Evolutionary conservation across 2,797 vertebrate genomes (phyloP).

Genomic region (Chaenodraco wilsoni): DNA sequence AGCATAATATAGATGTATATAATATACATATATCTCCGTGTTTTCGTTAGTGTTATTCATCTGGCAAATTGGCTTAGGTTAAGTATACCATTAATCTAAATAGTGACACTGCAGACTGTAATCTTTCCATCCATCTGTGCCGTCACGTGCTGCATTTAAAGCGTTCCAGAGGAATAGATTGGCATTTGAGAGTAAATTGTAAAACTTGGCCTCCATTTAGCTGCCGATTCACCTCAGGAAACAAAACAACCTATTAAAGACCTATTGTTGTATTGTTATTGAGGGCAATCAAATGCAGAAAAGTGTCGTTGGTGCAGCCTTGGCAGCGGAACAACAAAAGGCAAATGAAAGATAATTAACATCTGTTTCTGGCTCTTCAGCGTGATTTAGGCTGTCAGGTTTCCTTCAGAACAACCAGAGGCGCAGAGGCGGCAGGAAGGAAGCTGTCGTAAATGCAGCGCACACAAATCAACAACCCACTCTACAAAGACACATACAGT

Average conservation of each 20-base stretch:
- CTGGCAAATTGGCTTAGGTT: no score
- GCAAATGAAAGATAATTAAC: slow-evolving; percentile 83
- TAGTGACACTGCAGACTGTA: background rate
- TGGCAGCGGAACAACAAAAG: slow-evolving; percentile 77
- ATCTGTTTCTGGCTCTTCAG: slow-evolving; percentile 77
- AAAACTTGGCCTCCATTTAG: background rate
- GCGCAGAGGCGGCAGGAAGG: slow-evolving; percentile 73
- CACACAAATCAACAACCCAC: slow-evolving; percentile 30
- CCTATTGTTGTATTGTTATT: background rate
- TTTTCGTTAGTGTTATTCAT: no score
- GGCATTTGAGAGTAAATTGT: background rate
- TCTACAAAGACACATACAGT: slow-evolving; percentile 19
- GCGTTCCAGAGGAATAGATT: background rate
- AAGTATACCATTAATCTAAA: no score
- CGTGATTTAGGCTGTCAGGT: slow-evolving; percentile 75
- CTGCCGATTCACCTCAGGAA: background rate
- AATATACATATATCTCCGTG: background rate
- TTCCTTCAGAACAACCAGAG: slow-evolving; percentile 69
- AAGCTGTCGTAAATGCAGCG: slow-evolving; percentile 60
- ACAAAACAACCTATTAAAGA: background rate
- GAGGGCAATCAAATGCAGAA: slow-evolving; percentile 43
- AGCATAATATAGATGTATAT: no score
- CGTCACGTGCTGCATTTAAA: background rate
- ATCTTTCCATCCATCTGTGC: background rate
- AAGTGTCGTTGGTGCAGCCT: slow-evolving; percentile 57